Percentiles rank a stretch among this genome's conserved stretches.
These are phyloP conservation scores for Myiotriccus ornatus DNA, from an alignment of 2,797 vertebrate species.

Conservation along the genomic window DNA sequence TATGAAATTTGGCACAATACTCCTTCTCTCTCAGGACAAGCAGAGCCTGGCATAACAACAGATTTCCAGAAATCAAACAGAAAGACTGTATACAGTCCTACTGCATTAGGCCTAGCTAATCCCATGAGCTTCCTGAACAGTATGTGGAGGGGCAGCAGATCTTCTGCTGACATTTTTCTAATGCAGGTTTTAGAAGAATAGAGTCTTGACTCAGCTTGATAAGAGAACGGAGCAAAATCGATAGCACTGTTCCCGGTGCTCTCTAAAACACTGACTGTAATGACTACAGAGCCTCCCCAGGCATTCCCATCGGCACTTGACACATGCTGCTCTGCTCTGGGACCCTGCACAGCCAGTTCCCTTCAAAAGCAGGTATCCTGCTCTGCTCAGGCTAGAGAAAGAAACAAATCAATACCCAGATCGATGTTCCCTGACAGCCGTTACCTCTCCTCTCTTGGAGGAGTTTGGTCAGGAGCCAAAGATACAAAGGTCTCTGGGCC, in stretches of 20 bases:
- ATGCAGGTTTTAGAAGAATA: not conserved
- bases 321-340: not conserved
- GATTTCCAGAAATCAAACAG: not conserved
- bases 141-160: not conserved
- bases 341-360: not conserved
- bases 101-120: not conserved
- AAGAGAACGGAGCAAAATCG: not conserved
- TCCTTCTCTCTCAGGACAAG: not conserved
- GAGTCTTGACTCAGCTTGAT: not conserved
- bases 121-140: not conserved
- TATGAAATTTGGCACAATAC: not conserved
- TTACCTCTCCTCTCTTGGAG: not conserved
- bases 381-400: not conserved
- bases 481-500: not conserved
- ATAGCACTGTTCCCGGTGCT: not conserved
- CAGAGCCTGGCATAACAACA: not conserved
- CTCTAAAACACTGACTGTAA: not conserved
- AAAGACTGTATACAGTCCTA: not conserved
- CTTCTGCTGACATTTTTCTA: not conserved
- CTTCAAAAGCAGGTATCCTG: not conserved
- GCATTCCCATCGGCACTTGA: not conserved
- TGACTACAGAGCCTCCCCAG: not conserved
- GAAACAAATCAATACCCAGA: not conserved
- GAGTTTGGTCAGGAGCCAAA: not conserved
- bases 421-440: fast-evolving